Base-by-base conservation (phyloP, 2,113 vertebrate species). In the Marmota flaviventris region DNA sequence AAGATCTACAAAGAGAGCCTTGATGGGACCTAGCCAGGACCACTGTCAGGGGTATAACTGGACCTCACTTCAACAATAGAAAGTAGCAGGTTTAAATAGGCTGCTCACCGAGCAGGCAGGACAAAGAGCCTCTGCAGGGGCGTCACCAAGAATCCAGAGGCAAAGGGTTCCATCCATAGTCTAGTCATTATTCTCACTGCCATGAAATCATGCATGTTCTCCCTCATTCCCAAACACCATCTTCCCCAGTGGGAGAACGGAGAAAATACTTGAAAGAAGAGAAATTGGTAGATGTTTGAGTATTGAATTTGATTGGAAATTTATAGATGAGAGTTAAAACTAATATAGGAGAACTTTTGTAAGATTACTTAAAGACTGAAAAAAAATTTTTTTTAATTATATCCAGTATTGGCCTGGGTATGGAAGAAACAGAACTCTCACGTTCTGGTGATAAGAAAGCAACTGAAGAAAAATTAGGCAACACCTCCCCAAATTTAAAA, bases 331-430 rank as follows among this genome's bases (percentile, higher is more conserved):
- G 34, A 89, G 58, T 77, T 88, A 88, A 29, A 42, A 84, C 48
- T 70, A 70, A 88, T 25, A 72, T 37, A 45, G 4, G 25, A 73
- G 13, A 67, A 84, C 8, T 39, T 10, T 65, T 89, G 56, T 2
- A 29, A 58, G 77, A 88, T 45, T 72, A 32, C 27, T 37, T 32
- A 45, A 88, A 70, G 61, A 14, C 20, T 48, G 29, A 2, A 51
- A 32, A 70, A 69, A 13, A 84, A 96, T 37, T 67, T 67, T 91
- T 17, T 75, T 1, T 63, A 91, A 95, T 95, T 76, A 93, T 61
- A 91, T n/a, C 32, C 72, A 83, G 37, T 25, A 81, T 45, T 88
- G 69, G 93, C 22, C n/a, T 34, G 22, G 22, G 8, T 76, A 22
- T 69, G 37, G 39, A 90, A 45, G n/a, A 39, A 89, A 63, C 76